Conservation (phyloP, 2,113 vertebrate genomes). For the Charina bottae region DNA sequence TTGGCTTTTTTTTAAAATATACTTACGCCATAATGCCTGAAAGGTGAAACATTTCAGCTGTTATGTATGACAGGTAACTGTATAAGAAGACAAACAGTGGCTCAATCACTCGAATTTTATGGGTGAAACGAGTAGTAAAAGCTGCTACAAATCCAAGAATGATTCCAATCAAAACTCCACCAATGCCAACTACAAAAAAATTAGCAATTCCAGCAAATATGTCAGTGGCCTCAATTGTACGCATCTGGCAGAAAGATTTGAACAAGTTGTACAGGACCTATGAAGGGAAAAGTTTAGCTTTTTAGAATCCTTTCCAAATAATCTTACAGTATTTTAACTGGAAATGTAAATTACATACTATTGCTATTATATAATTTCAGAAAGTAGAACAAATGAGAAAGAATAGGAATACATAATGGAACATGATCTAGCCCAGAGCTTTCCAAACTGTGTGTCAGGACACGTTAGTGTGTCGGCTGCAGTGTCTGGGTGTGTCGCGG, state of each 20-base stretch:
- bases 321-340: neutral
- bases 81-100: constrained; percentile 98
- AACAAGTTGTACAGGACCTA: constrained; percentile 98
- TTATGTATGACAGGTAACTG: constrained; percentile 95
- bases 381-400: neutral
- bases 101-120: constrained; percentile 92
- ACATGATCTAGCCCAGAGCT: no score
- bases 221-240: constrained; percentile 85
- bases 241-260: constrained; percentile 91
- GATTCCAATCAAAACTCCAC: constrained; percentile 89
- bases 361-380: neutral
- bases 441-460: no score
- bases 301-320: constrained; percentile 33
- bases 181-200: constrained; percentile 92
- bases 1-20: constrained; percentile 17
- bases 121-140: constrained; percentile 96
- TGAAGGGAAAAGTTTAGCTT: constrained; percentile 44
- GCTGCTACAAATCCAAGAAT: constrained; percentile 93
- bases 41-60: constrained; percentile 93
- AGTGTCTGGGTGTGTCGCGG: no score
- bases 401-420: neutral
- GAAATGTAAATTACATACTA: neutral
- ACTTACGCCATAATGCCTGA: constrained; percentile 99
- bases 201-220: constrained; percentile 89
- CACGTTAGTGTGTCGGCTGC: no score